These are phyloP conservation scores for Myiothlypis coronata DNA, from an alignment of 2,797 vertebrate species.

Conservation along the genomic window DNA sequence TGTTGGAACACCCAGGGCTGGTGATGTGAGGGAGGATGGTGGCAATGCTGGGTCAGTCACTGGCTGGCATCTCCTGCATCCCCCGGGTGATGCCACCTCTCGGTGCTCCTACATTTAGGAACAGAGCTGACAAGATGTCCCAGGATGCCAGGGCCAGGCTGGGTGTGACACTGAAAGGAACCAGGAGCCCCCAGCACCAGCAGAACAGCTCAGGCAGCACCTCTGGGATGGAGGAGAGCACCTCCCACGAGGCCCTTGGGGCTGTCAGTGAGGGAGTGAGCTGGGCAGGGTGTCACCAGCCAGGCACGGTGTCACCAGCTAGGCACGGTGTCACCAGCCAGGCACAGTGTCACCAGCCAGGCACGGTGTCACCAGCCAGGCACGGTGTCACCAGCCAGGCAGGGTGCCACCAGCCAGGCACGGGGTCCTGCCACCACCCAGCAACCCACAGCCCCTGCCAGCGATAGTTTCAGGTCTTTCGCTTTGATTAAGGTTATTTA, in stretches of 20 bases:
- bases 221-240: neutral
- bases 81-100: neutral
- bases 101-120: neutral
- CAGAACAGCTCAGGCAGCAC: neutral
- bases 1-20: neutral
- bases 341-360: neutral
- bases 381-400: neutral
- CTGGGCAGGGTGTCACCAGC: neutral
- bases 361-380: neutral
- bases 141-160: rapidly evolving
- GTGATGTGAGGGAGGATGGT: neutral
- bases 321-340: neutral
- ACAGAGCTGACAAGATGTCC: neutral
- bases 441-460: neutral
- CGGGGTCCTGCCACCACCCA: neutral
- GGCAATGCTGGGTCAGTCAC: neutral
- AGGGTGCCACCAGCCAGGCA: neutral
- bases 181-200: neutral
- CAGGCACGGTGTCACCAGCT: neutral
- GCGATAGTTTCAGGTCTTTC: neutral
- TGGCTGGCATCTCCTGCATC: neutral
- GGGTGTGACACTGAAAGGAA: neutral
- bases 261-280: rapidly evolving
- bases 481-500: slow-evolving; percentile 50
- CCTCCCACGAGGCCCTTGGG: neutral